Conservation (phyloP, 2,888 invertebrate genomes). For the Meteorus cinctellus region DNA sequence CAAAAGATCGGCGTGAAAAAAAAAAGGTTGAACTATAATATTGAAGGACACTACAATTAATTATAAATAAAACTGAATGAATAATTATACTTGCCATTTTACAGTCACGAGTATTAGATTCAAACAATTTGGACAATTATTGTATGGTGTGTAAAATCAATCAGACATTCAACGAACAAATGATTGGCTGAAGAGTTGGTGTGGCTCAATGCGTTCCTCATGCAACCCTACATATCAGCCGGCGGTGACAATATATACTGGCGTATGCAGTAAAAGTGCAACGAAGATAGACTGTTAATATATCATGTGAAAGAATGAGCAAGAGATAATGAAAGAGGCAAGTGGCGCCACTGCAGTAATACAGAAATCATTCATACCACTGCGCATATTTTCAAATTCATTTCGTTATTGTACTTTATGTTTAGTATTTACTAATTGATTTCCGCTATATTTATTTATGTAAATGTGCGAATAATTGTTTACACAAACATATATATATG, state of each 20-base stretch:
- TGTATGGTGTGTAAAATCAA: conserved; percentile 50
- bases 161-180: conserved; percentile 59
- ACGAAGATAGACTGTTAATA: conserved; percentile 29
- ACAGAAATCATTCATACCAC: conserved; percentile 21
- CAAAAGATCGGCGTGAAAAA: not conserved
- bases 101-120: not conserved
- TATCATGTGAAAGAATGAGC: conserved; percentile 38
- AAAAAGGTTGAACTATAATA: not conserved
- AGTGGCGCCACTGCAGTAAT: conserved; percentile 29
- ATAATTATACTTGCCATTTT: conserved; percentile 33
- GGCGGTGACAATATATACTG: conserved; percentile 21
- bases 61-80: not conserved
- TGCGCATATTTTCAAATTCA: conserved; percentile 15
- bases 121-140: not conserved
- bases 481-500: not conserved
- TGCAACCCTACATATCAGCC: conserved; percentile 32
- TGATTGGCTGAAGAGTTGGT: conserved; percentile 57
- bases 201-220: conserved; percentile 58
- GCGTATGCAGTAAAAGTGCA: conserved; percentile 22
- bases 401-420: not conserved
- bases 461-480: not conserved
- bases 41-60: not conserved
- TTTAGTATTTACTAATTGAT: not conserved
- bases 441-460: not conserved
- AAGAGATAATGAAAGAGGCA: conserved; percentile 1